These are phyloP conservation scores for Acrocephalus scirpaceus DNA, from an alignment of 2,797 vertebrate genomes.

Conservation along the genomic window DNA sequence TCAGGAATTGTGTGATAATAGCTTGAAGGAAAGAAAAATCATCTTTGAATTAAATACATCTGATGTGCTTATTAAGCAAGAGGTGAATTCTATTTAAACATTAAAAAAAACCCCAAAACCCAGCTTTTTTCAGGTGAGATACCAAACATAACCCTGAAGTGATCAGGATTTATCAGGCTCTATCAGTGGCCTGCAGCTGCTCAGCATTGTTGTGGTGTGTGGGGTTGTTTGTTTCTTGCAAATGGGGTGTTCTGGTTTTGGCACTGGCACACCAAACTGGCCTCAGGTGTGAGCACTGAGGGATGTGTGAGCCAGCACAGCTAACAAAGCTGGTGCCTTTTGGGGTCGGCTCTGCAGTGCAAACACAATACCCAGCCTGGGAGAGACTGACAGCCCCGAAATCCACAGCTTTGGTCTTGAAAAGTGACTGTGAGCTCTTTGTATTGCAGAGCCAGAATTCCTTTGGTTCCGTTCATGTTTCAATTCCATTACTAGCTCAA, in stretches of 20 bases:
- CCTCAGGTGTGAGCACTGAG: accelerated
- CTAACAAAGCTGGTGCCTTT: background rate
- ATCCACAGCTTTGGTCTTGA: background rate
- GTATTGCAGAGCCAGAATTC: background rate
- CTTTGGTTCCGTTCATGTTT: background rate
- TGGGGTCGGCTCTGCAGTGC: background rate
- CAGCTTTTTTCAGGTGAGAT: background rate
- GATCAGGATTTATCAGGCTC: accelerated
- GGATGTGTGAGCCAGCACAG: accelerated
- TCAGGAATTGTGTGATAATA: background rate
- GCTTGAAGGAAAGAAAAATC: background rate
- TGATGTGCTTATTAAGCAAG: background rate
- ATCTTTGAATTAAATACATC: background rate
- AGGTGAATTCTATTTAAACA: background rate
- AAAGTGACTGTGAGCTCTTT: background rate
- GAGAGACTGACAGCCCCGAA: background rate
- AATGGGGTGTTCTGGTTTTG: accelerated
- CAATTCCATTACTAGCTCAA: background rate
- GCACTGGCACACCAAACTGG: accelerated
- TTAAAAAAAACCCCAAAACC: background rate
- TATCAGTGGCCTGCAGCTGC: background rate
- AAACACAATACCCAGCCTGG: background rate
- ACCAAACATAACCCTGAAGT: accelerated
- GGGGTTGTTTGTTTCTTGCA: background rate
- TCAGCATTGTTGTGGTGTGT: background rate